Conservation (phyloP, 1,140 invertebrate genomes). For the Achatina immaculata region DNA sequence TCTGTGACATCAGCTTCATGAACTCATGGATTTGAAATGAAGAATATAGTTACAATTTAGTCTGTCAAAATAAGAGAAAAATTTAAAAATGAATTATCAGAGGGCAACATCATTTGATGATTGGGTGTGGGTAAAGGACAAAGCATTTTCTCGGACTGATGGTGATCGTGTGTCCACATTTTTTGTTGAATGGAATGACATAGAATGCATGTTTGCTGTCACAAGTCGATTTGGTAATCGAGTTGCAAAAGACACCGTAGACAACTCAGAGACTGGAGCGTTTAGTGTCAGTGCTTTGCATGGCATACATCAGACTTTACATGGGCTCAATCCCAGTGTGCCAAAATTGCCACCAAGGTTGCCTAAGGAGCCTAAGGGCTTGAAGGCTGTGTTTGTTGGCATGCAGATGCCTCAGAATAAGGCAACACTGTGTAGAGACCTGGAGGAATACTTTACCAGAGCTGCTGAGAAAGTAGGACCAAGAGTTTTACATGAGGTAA, state of each 20-base stretch:
- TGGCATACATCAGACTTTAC: slow-evolving; percentile 21
- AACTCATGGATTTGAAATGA: too few species aligned
- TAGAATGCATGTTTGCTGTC: slow-evolving; percentile 35
- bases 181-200: slow-evolving; percentile 29
- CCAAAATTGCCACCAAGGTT: slow-evolving; percentile 15
- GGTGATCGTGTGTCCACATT: neutral
- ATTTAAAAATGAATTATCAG: slow-evolving; percentile 13
- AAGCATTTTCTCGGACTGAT: slow-evolving; percentile 14
- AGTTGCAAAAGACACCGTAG: slow-evolving; percentile 23
- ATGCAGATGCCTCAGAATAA: slow-evolving; percentile 27
- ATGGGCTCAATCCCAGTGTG: slow-evolving; percentile 15
- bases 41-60: too few species aligned
- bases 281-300: slow-evolving; percentile 27
- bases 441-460: slow-evolving; percentile 22
- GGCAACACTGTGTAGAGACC: neutral
- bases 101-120: slow-evolving; percentile 33
- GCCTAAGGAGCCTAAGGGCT: slow-evolving; percentile 29
- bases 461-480: slow-evolving; percentile 17
- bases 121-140: slow-evolving; percentile 39
- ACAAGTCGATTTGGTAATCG: slow-evolving; percentile 19
- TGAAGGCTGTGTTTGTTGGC: slow-evolving; percentile 37
- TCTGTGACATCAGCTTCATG: too few species aligned
- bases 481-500: slow-evolving; percentile 24
- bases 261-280: slow-evolving; percentile 19
- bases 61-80: too few species aligned